Percentiles rank a stretch among this genome's conserved stretches.
These are phyloP conservation scores for Abscondita cerata DNA, from an alignment of 2,888 invertebrate species.

Conservation along the genomic window DNA sequence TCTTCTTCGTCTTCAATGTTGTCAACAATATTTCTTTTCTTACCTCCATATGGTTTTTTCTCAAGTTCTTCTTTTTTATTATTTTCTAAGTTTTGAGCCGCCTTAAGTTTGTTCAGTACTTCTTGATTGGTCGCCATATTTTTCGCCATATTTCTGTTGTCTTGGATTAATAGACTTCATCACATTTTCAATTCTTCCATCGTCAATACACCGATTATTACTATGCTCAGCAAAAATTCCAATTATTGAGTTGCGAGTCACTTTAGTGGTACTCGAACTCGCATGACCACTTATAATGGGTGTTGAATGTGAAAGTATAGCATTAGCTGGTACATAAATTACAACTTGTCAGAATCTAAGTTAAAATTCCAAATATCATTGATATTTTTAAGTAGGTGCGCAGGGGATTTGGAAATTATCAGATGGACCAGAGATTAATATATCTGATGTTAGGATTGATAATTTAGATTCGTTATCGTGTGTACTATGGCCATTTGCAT, in stretches of 20 bases:
- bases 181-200: not conserved
- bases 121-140: not conserved
- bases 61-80: not conserved
- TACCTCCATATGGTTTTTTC: not conserved
- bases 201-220: not conserved
- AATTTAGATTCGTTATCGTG: not conserved
- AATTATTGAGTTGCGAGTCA: not conserved
- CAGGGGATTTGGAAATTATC: no score
- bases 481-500: not conserved
- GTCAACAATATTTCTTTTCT: not conserved
- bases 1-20: not conserved
- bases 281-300: not conserved
- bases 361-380: not conserved
- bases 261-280: no score
- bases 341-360: not conserved
- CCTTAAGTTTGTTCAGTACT: not conserved
- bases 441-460: not conserved
- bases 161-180: not conserved
- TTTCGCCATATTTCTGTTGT: not conserved
- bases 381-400: not conserved
- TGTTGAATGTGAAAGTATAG: not conserved
- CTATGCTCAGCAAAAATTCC: not conserved
- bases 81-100: not conserved
- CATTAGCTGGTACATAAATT: not conserved
- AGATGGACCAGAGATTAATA: not conserved